Base-by-base conservation (phyloP, 1,140 invertebrate species). In the Trachymyrmex septentrionalis region DNA sequence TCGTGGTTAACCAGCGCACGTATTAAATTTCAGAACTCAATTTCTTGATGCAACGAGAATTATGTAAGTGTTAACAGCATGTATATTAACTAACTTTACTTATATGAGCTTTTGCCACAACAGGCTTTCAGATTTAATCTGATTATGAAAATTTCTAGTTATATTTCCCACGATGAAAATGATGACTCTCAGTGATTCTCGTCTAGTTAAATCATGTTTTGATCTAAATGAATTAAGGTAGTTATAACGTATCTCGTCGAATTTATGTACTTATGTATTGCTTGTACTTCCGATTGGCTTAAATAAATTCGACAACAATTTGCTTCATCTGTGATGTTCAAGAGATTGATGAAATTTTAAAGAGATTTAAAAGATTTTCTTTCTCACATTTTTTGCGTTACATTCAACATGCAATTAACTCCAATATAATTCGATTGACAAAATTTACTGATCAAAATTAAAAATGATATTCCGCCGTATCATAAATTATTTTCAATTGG, bases 271-370 rank as follows among this genome's bases (percentile, higher is more conserved):
- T n/a, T n/a, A n/a, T n/a, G n/a, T n/a, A 0, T 10, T 48, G n/a
- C 6, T 10, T 12, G 1, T 16, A 77, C 71, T 21, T 61, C 27
- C 53, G 44, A 73, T 64, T 86, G 12, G 67, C 61, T n/a, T 3
- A 21, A 80, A 89, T 88, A 85, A 88, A 85, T 89, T 88, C 59
- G 34, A 88, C 71, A 87, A 66, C 61, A 12, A 44, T 50, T 21
- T 78, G n/a, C 9, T 3, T 73, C 5, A 9, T 30, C 12, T 44
- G 3, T 44, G 1, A 27, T 5, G 1, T 44, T 38, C 55, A 76
- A 57, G 14, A 24, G 0, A 16, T 30, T 34, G 21, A 7, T 53
- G n/a, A 21, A 12, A 80, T 69, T 69, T 4, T 19, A 55, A 80
- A 71, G n/a, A n/a, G n/a, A n/a, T n/a, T n/a, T n/a, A n/a, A n/a